These are phyloP conservation scores for Chunga burmeisteri DNA, from an alignment of 2,113 vertebrate genomes.

Conservation along the genomic window DNA sequence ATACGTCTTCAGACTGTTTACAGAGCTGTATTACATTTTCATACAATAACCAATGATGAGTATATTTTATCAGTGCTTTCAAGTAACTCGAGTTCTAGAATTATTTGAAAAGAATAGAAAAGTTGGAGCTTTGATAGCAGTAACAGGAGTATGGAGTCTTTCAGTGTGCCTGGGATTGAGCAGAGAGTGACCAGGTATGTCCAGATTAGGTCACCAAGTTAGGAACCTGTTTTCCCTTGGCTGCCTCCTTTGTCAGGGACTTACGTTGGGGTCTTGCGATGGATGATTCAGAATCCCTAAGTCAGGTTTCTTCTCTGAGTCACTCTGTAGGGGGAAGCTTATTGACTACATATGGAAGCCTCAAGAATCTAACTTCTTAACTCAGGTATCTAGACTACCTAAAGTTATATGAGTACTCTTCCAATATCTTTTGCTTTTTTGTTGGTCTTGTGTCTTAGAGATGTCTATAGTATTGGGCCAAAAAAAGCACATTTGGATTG, in stretches of 20 bases:
- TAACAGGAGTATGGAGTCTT: not conserved
- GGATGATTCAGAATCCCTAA: not conserved
- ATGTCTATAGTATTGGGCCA: not conserved
- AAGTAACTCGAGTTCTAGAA: not conserved
- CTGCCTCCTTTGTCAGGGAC: not conserved
- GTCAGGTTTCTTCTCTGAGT: not conserved
- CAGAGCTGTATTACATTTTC: not conserved
- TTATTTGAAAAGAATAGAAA: not conserved
- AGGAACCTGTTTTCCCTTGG: not conserved
- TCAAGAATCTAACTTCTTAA: not conserved
- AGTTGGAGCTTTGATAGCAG: not conserved
- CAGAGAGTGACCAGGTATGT: not conserved
- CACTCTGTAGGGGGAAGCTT: not conserved
- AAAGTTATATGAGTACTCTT: not conserved
- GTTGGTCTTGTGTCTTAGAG: not conserved
- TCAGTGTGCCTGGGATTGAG: not conserved
- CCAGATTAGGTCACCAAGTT: not conserved
- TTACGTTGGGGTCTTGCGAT: accelerated
- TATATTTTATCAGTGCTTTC: not conserved
- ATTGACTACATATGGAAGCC: not conserved
- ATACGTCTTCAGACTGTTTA: not conserved
- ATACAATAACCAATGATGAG: not conserved
- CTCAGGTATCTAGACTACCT: not conserved
- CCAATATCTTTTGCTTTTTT: not conserved
- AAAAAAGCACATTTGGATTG: not conserved